These are phyloP conservation scores for Lepidonotus clava DNA, from an alignment of 2,888 invertebrate species.

Conservation along the genomic window DNA sequence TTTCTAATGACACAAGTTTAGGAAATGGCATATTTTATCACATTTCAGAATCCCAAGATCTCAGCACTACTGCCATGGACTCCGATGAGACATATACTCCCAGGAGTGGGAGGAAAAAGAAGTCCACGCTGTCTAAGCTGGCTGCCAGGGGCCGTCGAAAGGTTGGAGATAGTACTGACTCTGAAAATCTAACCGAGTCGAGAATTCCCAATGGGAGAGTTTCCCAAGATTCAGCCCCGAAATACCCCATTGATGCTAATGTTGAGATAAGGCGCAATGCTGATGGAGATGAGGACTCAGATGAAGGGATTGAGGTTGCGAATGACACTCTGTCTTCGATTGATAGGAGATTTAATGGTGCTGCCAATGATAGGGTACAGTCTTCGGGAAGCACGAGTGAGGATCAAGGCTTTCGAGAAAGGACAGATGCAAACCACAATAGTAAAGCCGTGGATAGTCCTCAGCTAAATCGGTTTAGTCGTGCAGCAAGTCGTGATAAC, in stretches of 20 bases:
- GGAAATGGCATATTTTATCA: too few relatives aligned
- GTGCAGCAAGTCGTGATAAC: too few relatives aligned
- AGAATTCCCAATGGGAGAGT: not conserved
- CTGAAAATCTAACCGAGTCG: not conserved
- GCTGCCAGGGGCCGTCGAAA: conserved; percentile 37
- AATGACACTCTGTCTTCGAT: not conserved
- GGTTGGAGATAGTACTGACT: not conserved
- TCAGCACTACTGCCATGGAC: conserved; percentile 6
- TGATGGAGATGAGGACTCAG: conserved; percentile 54
- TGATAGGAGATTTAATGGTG: not conserved
- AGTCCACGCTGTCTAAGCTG: conserved; percentile 55
- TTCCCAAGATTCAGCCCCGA: not conserved
- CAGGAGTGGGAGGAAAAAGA: conserved; percentile 54
- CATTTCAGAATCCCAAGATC: not conserved
- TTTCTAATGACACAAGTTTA: too few relatives aligned
- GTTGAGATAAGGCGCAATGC: conserved; percentile 29
- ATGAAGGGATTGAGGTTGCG: conserved; percentile 51
- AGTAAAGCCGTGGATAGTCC: not conserved
- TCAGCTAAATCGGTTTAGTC: not conserved
- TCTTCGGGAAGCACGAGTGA: not conserved
- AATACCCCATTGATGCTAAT: conserved; percentile 56
- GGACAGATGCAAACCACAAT: not conserved
- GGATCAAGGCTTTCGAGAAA: not conserved
- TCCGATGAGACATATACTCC: conserved; percentile 38
- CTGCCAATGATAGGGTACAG: not conserved